Evolutionary conservation across 1,140 invertebrate species (phyloP), one percentile per base, ranked within the genome.

Genomic region (Spodoptera litura): DNA sequence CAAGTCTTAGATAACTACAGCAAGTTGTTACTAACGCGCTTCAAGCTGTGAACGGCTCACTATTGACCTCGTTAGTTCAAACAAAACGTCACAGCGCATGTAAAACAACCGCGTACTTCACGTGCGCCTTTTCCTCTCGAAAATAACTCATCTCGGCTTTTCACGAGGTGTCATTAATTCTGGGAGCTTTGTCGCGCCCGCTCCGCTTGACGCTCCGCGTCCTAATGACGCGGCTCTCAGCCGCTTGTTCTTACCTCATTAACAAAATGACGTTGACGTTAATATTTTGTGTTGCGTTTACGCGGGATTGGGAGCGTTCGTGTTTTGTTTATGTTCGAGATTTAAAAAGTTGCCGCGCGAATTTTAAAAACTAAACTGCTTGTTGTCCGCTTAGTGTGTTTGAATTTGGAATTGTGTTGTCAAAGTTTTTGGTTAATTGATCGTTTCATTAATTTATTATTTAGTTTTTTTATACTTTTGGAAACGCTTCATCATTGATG

Each of bases 31-130:
- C 90, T 86, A 84, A 53, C 73, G 86, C 83, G 80, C 86, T 79
- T 78, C 85, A 75, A 87, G 78, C 86, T 84, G 88, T 87, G 86
- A 89, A 86, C 88, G 76, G 51, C 74, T 85, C 87, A 91, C 89
- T 93, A 93, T 94, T 93, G 92, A 94, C 93, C 93, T 94, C 93
- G 89, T 94, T 94, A 94, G 91, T 90, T 88, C 86, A 89, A 92
- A 93, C 90, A 93, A 94, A 91, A 93, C 86, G 83, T 66, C 79
- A 81, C 82, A 78, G 84, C 81, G 85, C 83, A 86, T 91, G 90
- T 92, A 90, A 88, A 94, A 94, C 92, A 92, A 93, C 87, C 92
- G 88, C 86, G 88, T 87, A 92, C 91, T 93, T 86, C 84, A 88
- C 91, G 91, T 90, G 90, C 87, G 92, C 92, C 93, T 94, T 94